phyloP scores from a whole-genome alignment of 1,140 invertebrate genomes.

The Apis cerana region DNA sequence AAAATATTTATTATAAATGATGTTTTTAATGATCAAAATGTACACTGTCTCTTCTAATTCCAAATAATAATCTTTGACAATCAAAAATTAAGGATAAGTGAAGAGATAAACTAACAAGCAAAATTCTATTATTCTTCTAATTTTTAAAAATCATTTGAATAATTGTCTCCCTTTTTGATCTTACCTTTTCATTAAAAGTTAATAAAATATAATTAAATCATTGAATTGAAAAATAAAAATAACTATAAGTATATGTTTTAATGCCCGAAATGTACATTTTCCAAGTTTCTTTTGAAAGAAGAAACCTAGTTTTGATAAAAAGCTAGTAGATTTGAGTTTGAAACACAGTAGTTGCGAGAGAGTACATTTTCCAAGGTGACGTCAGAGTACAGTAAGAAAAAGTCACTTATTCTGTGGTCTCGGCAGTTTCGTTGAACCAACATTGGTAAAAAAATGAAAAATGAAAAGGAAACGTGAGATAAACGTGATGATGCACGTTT shows the following conservation, averaged over 20 bases:
- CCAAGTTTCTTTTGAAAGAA: neutral
- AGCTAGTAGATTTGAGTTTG: neutral
- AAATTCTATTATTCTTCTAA: no score
- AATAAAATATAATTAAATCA: neutral
- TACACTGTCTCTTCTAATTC: no score
- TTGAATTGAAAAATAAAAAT: no score
- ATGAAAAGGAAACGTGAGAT: constrained; percentile 5
- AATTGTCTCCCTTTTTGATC: no score
- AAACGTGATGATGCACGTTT: neutral
- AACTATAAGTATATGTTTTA: no score
- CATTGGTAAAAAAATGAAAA: constrained; percentile 18
- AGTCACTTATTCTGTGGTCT: constrained; percentile 3
- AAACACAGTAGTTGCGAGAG: constrained; percentile 6
- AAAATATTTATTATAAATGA: no score
- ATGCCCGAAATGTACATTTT: neutral
- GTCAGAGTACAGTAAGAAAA: constrained; percentile 10
- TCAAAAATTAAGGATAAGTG: no score
- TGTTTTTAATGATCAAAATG: no score
- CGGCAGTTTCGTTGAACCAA: neutral
- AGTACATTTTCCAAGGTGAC: constrained; percentile 8
- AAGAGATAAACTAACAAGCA: no score
- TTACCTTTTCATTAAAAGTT: neutral
- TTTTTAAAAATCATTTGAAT: no score
- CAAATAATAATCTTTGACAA: no score
- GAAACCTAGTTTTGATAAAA: neutral